Evolutionary conservation across 2,113 vertebrate genomes (phyloP), one percentile per base, ranked within the genome.

Genomic region (Tachuris rubrigastra): DNA sequence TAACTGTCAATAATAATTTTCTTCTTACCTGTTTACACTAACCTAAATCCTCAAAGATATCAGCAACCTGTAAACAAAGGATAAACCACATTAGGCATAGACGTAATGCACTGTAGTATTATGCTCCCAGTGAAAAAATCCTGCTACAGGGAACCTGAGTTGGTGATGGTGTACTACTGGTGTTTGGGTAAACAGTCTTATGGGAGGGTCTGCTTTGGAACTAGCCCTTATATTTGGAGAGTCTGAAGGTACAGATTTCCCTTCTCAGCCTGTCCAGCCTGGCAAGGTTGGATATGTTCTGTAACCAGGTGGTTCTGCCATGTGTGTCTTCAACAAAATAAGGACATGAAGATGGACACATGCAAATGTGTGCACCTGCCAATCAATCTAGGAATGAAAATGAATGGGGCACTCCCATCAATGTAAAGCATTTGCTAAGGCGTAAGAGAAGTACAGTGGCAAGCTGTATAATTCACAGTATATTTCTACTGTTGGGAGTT

Each of bases 11-110:
- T 67, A 63, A 63, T 66, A 8, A 84, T 95, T 90, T 81, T 81
- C 73, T 89, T 90, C 88, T 76, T 90, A 56, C 24, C 37, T 93
- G n/a, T 94, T 88, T 75, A n/a, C 60, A 33, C 56, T 90, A 90
- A 86, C 52, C 42, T 90, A 87, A 94, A 92, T 90, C 74, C 86
- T 85, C 86, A 82, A 84, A 90, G 83, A 86, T 81, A 81, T 72
- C 76, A 75, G 55, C 86, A 58, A 89, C 78, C 58, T 63, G 85
- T 93, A 95, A 92, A 96, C 86, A 95, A 93, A 93, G 90, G 87
- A 84, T 94, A 89, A 94, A 92, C 19, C 86, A 84, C 52, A 33
- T 91, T 89, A 97, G 65, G 60, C 37, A 18, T 27, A 75, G 89
- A 78, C 39, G 81, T 95, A 90, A 80, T 84, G 75, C 83, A 67